phyloP scores from a whole-genome alignment of 1,140 invertebrate genomes.

The Nylanderia fulva region DNA sequence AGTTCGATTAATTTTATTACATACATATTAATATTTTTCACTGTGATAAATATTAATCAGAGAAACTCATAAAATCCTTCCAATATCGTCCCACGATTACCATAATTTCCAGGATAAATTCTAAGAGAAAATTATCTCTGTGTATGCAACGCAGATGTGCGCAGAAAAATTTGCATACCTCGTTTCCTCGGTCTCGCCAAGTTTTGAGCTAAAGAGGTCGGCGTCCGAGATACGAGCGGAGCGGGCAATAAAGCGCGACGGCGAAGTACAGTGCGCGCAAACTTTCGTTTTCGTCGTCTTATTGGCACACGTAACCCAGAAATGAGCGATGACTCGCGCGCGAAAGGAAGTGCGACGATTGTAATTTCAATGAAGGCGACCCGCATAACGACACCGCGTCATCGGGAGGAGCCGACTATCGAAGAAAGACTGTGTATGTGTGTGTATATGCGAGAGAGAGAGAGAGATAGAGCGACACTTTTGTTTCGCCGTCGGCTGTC shows the following conservation, averaged over 20 bases:
- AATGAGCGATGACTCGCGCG: conserved; percentile 14
- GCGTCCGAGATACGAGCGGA: conserved; percentile 2
- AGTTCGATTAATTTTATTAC: too few species aligned
- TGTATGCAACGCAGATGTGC: too few species aligned
- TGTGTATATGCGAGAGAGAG: neutral
- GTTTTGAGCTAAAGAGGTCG: conserved; percentile 1
- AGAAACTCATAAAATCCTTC: too few species aligned
- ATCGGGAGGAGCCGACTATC: neutral
- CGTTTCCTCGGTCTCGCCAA: neutral
- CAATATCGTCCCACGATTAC: too few species aligned
- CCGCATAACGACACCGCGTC: neutral
- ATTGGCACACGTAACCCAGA: conserved; percentile 37
- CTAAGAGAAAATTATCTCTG: too few species aligned
- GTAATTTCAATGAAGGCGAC: conserved; percentile 29
- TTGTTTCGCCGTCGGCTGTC: conserved; percentile 14
- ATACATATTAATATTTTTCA: too few species aligned
- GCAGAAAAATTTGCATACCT: neutral
- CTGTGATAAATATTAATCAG: too few species aligned
- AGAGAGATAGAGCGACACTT: neutral
- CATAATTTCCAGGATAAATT: too few species aligned
- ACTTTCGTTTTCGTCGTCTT: conserved; percentile 52
- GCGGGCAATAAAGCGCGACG: conserved; percentile 33
- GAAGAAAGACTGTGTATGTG: neutral
- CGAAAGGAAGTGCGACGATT: conserved; percentile 43
- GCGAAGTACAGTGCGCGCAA: neutral